phyloP scores from a whole-genome alignment of 2,113 vertebrate genomes.

The Cryptoleucopteryx plumbea region DNA sequence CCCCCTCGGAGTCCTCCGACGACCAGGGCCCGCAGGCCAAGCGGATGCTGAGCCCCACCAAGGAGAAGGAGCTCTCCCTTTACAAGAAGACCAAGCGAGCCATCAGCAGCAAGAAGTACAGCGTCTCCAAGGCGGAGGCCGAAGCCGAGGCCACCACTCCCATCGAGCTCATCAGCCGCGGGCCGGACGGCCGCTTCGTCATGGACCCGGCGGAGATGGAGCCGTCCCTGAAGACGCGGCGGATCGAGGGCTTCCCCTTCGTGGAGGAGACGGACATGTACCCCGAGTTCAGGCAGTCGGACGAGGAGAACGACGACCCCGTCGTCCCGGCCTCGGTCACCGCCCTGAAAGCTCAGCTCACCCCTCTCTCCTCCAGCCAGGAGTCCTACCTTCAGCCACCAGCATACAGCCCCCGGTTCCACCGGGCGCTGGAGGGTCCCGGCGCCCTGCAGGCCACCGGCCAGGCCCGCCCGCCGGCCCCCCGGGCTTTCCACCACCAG shows the following conservation, averaged over 20 bases:
- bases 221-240: constrained; percentile 82
- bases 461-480: constrained; percentile 87
- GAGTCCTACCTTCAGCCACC: constrained; percentile 98
- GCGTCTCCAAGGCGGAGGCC: constrained; percentile 92
- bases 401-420: constrained; percentile 96
- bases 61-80: constrained; percentile 92
- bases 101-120: constrained; percentile 97
- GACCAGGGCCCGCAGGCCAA: constrained; percentile 89
- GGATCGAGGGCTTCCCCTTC: constrained; percentile 97
- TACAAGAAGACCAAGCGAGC: constrained; percentile 99
- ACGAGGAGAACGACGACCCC: constrained; percentile 96
- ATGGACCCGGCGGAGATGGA: constrained; percentile 86
- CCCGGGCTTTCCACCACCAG: constrained; percentile 91
- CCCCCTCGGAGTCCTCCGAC: constrained; percentile 90
- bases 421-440: constrained; percentile 89
- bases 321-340: constrained; percentile 88
- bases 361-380: constrained; percentile 96
- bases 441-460: constrained; percentile 89
- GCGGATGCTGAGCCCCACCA: constrained; percentile 88
- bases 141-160: constrained; percentile 92
- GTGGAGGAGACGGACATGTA: constrained; percentile 98
- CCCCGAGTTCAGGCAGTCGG: constrained; percentile 97
- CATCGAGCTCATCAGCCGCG: constrained; percentile 95
- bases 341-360: constrained; percentile 92
- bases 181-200: constrained; percentile 93